These are phyloP conservation scores for Platysteira castanea DNA, from an alignment of 2,113 vertebrate genomes.

Conservation along the genomic window DNA sequence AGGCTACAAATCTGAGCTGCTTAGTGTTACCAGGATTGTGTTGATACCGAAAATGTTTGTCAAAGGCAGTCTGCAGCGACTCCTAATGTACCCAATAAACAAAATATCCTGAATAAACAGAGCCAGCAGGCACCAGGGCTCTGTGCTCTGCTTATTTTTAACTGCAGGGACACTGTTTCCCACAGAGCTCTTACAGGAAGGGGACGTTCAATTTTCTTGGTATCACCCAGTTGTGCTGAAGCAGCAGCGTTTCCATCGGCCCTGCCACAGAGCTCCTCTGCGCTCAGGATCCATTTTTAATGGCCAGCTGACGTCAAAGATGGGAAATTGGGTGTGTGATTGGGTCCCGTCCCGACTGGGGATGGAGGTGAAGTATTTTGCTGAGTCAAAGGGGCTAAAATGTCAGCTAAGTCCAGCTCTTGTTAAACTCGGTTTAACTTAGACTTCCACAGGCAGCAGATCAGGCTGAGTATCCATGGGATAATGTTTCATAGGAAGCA, in stretches of 20 bases:
- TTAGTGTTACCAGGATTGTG: conserved; percentile 27
- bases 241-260: neutral
- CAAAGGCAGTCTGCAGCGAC: conserved; percentile 44
- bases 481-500: neutral
- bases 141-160: neutral
- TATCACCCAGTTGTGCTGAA: neutral
- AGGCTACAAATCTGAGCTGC: conserved; percentile 23
- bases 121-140: neutral
- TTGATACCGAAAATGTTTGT: conserved; percentile 52
- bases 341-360: neutral
- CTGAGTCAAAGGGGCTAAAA: neutral
- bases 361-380: neutral
- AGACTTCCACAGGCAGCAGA: neutral
- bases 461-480: neutral
- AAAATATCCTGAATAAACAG: neutral
- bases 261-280: neutral
- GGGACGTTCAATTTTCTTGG: neutral
- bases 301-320: neutral
- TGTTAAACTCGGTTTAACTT: neutral
- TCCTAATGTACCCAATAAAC: conserved; percentile 34
- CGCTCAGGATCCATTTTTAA: neutral
- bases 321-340: neutral
- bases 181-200: neutral
- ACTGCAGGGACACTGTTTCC: neutral
- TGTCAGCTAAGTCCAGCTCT: neutral